Evolutionary conservation across 2,888 invertebrate species (phyloP).

Genomic region (Heliothis peltigera): DNA sequence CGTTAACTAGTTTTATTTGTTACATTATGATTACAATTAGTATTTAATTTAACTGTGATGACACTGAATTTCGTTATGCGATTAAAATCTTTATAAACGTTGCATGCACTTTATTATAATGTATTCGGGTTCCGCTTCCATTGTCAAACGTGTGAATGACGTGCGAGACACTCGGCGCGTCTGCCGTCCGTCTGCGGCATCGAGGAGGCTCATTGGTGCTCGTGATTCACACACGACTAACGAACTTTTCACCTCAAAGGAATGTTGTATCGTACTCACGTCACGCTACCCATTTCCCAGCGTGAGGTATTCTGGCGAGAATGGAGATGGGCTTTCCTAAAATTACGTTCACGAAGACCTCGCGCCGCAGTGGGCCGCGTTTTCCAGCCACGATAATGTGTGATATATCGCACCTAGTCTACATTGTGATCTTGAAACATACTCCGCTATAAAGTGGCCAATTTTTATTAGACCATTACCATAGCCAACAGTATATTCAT

Average conservation of each 20-base stretch:
- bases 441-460: slow-evolving; percentile 71
- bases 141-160: slow-evolving; percentile 29
- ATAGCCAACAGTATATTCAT: slow-evolving; percentile 70
- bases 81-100: slow-evolving; percentile 3
- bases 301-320: slow-evolving; percentile 66
- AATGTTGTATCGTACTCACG: slow-evolving; percentile 71
- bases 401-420: slow-evolving; percentile 77
- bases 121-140: slow-evolving; percentile 12
- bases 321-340: slow-evolving; percentile 64
- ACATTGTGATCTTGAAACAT: slow-evolving; percentile 75
- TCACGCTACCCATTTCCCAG: slow-evolving; percentile 69
- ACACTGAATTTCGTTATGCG: neutral
- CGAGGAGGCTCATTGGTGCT: slow-evolving; percentile 37
- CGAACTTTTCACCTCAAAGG: slow-evolving; percentile 68
- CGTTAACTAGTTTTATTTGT: slow-evolving; percentile 33
- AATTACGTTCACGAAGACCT: slow-evolving; percentile 73
- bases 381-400: slow-evolving; percentile 71
- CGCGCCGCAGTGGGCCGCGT: slow-evolving; percentile 63
- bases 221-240: slow-evolving; percentile 50
- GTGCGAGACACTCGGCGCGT: slow-evolving; percentile 29
- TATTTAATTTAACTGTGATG: slow-evolving; percentile 19
- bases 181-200: slow-evolving; percentile 40
- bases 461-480: slow-evolving; percentile 74
- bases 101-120: neutral
- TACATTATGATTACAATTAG: slow-evolving; percentile 23